Base-by-base conservation (phyloP, 1,140 invertebrate species). In the Drosophila miranda region DNA sequence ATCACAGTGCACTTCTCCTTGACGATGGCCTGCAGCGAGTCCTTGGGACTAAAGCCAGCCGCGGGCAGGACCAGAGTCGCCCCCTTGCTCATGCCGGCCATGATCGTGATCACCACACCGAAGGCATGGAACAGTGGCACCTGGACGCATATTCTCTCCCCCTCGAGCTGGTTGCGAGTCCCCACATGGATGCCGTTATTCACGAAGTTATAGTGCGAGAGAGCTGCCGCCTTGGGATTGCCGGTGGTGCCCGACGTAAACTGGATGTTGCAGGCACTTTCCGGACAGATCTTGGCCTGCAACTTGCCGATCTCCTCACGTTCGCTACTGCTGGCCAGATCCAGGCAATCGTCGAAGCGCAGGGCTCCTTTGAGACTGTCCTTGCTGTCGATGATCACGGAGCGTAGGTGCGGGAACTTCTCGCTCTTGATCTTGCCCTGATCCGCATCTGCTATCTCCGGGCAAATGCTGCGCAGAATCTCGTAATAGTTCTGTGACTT, bases 81-180 rank as follows among this genome's bases (percentile, higher is more conserved):
- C 0, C 96, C 96, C 48, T 95, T 92, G 0, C 96, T 54, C 13
- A 93, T 91, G 1, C 86, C 90, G 0, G 96, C 75, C 53, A 95
- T 91, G 0, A 95, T 96, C 41, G 95, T 92, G 0, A 90, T 90
- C 0, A 96, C 93, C 34, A 95, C 94, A 0, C 97, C 98, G 89
- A 96, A 97, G 13, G 95, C 97, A 89, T 99, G 98, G 89, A 99
- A 99, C 11, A 99, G 92, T 0, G 98, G 98, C 1, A 97, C 96
- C 90, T 97, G 95, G 0, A 95, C 78, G 80, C 97, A 98, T 43
- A 96, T 91, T 4, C 75, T 48, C 5, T 78, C 75, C 13, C 68
- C 76, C 0, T 43, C 63, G n/a, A 88, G 30, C 43, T 90, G 19
- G 52, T 90, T 90, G 6, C 96, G 92, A 54, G 92, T 90, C 0